Evolutionary conservation across 2,888 invertebrate genomes (phyloP), one percentile per base, ranked within the genome.

Genomic region (Eudasyphora cyanicolor): DNA sequence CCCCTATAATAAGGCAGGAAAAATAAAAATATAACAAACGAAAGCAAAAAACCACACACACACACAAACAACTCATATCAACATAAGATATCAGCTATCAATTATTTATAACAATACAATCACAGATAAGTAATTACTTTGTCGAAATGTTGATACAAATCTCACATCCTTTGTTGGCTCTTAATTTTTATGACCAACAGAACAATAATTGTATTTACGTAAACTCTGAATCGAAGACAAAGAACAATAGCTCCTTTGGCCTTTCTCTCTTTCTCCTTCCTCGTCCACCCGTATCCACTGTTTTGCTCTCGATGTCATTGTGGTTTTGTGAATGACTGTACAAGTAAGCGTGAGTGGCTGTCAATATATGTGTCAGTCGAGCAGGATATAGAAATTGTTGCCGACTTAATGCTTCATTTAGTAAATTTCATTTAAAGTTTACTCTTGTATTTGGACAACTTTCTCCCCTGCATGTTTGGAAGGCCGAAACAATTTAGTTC

Each of bases 61-160:
- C n/a, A n/a, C n/a, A n/a, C 14, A 45, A 3, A n/a, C 14, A 45
- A 45, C 14, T n/a, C n/a, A 6, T 45, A 45, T 45, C 45, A 14
- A n/a, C 14, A 45, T 45, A 45, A 29, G 32, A 17, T 60, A n/a
- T 60, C 60, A 4, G 49, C 57, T 67, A 76, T 76, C 49, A 79
- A 76, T 76, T 82, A 82, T 73, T 67, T 67, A 79, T 77, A 64
- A 70, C 73, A 75, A 54, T n/a, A 54, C 42, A 73, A 76, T 78
- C 67, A 76, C 45, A 82, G 79, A 76, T 79, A 76, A 78, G 78
- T 79, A 78, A 82, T 82, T 82, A 75, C 74, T 75, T 82, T 70
- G 57, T 62, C 45, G 62, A 45, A 69, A 82, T 38, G 51, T 38
- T 49, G 60, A 82, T 32, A 45, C 32, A 42, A 60, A 51, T 71